Base-by-base conservation (phyloP, 2,797 vertebrate species). In the Loriculus beryllinus region DNA sequence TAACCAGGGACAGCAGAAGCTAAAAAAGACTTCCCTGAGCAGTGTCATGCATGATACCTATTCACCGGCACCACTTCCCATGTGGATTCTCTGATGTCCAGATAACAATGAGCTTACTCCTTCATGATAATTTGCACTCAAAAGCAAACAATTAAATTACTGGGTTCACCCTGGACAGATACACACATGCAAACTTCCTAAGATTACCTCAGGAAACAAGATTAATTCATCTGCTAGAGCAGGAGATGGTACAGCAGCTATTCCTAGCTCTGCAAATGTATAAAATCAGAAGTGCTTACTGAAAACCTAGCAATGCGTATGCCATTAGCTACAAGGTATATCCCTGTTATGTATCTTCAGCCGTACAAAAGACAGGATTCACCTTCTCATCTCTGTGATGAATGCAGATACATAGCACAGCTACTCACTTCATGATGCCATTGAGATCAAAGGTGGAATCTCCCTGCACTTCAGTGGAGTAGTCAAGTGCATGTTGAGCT, bases 301-400 rank as follows among this genome's bases (percentile, higher is more conserved):
- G 71, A 56, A 67, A 59, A 14, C 17, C 9, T 29, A 33, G 7
- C 12, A 76, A 17, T 0, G 0, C 10, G 11, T 54, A 31, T n/a
- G 35, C 43, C 2, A 7, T 33, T 70, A 72, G 40, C 47, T 72
- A 19, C 39, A 13, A 76, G 22, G 43, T 82, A 86, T 79, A 86
- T 82, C 22, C 49, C 63, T 51, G n/a, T 22, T 21, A 4, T 14
- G 2, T 37, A 45, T 42, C 72, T 91, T 78, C 57, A 52, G 8
- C 20, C 29, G 11, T 35, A 43, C 8, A 40, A 59, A 86, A 19
- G 47, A 49, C 49, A 69, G 74, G 43, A 57, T 63, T 57, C 1
- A 0, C 42, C 35, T 84, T 15, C 48, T 77, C 7, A 28, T 72
- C 23, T 57, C 29, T 52, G 42, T 37, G 33, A 33, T n/a, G 42